These are phyloP conservation scores for Petrocephalus zakoni DNA, from an alignment of 2,113 vertebrate genomes.

Conservation along the genomic window DNA sequence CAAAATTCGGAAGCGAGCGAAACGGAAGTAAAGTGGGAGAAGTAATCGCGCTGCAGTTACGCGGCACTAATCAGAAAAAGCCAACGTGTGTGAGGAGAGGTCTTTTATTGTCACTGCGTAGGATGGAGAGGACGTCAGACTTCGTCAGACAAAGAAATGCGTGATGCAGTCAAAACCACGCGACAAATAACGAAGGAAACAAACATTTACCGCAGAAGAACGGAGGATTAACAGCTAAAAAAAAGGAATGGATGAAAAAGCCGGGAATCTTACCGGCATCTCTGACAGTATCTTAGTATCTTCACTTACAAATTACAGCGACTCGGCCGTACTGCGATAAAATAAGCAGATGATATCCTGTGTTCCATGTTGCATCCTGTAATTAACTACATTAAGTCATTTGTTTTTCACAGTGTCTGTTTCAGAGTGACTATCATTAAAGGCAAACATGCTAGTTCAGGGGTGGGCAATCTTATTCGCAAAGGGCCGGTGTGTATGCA, in stretches of 20 bases:
- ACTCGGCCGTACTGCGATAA: neutral
- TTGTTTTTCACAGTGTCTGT: neutral
- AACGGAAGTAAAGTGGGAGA: neutral
- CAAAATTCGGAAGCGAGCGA: neutral
- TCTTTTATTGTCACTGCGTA: too few relatives aligned
- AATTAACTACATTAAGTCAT: neutral
- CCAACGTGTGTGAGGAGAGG: neutral
- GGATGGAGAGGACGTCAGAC: neutral
- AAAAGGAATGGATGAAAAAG: neutral
- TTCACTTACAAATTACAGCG: neutral
- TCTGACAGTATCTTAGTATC: neutral
- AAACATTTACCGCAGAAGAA: neutral
- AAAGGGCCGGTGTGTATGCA: too few relatives aligned
- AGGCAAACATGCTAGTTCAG: neutral
- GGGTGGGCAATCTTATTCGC: too few relatives aligned
- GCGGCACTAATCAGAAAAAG: neutral
- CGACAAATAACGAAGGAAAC: constrained; percentile 9
- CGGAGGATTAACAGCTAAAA: neutral
- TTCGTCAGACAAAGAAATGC: neutral
- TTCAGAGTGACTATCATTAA: neutral
- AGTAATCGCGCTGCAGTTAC: neutral
- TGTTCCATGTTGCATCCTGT: neutral
- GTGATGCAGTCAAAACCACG: neutral
- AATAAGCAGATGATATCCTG: neutral
- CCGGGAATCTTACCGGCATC: neutral